Percentiles rank a stretch among this genome's conserved stretches.
phyloP scores from a whole-genome alignment of 2,797 vertebrate species.

The Periparus ater region DNA sequence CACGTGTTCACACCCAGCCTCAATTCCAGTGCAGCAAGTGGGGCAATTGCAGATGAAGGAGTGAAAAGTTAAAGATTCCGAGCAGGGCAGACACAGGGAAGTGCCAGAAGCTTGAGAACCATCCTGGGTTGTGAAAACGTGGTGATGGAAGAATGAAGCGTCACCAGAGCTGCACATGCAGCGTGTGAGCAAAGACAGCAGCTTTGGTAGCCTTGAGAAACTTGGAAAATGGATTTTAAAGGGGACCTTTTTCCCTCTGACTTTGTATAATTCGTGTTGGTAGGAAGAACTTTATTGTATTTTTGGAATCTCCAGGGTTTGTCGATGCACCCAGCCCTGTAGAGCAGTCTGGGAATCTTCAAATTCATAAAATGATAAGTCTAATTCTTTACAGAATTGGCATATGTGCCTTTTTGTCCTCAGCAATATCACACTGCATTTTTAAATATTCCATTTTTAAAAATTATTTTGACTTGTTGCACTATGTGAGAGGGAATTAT shows the following conservation, averaged over 20 bases:
- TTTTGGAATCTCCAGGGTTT: not conserved
- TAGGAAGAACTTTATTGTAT: not conserved
- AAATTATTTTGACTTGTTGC: not conserved
- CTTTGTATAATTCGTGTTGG: not conserved
- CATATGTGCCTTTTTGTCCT: not conserved
- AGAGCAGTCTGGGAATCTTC: not conserved
- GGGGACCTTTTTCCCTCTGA: accelerated
- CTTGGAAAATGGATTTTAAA: not conserved
- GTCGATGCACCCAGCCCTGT: not conserved
- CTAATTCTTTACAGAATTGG: not conserved
- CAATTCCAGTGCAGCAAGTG: not conserved
- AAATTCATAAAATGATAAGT: not conserved
- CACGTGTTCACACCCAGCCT: not conserved
- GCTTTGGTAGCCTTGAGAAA: not conserved
- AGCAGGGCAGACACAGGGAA: not conserved
- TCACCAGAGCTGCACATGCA: not conserved
- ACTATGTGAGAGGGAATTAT: not conserved
- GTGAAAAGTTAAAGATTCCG: not conserved
- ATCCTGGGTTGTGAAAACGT: not conserved
- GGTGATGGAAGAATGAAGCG: accelerated
- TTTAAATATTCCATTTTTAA: not conserved
- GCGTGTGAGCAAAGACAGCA: not conserved
- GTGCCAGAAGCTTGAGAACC: not conserved
- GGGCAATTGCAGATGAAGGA: not conserved
- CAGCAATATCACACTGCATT: not conserved